phyloP scores from a whole-genome alignment of 2,797 vertebrate species.

The Acanthurus leucopareius region DNA sequence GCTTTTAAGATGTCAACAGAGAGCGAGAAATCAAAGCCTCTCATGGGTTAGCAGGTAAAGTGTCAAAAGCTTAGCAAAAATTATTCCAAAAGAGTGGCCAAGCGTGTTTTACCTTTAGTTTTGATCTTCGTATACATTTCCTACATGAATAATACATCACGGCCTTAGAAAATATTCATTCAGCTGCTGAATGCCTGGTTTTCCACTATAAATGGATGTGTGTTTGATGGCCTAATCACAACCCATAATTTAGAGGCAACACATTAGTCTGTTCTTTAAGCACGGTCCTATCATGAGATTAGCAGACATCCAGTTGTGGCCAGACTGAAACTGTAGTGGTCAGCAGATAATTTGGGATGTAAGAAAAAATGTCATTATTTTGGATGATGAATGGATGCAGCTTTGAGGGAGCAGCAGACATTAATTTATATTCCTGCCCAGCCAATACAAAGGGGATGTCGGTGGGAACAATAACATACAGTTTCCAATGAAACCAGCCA shows the following conservation, averaged over 20 bases:
- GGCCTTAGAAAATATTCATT: slow-evolving; percentile 45
- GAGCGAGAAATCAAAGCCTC: slow-evolving; percentile 19
- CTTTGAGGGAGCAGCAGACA: slow-evolving; percentile 42
- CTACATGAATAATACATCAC: slow-evolving; percentile 50
- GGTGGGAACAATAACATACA: slow-evolving; percentile 67
- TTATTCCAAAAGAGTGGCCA: not conserved
- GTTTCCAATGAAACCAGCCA: slow-evolving; percentile 64
- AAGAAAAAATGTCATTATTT: slow-evolving; percentile 55
- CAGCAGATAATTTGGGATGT: slow-evolving; percentile 65
- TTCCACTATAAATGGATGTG: slow-evolving; percentile 53
- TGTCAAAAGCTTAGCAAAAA: not conserved
- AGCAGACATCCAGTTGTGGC: slow-evolving; percentile 62
- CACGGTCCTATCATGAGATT: slow-evolving; percentile 61
- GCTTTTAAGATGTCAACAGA: slow-evolving; percentile 42
- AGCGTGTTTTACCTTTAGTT: not conserved
- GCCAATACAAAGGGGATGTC: slow-evolving; percentile 65
- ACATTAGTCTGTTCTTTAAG: slow-evolving; percentile 60
- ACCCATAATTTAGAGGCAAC: slow-evolving; percentile 66
- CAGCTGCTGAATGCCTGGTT: slow-evolving; percentile 46
- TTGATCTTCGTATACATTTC: slow-evolving; percentile 34
- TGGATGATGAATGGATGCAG: slow-evolving; percentile 53
- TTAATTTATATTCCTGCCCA: slow-evolving; percentile 65
- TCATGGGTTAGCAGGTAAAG: not conserved
- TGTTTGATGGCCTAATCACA: slow-evolving; percentile 66
- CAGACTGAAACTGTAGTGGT: slow-evolving; percentile 55